phyloP scores from a whole-genome alignment of 2,888 invertebrate species.

The Chironomus riparius region DNA sequence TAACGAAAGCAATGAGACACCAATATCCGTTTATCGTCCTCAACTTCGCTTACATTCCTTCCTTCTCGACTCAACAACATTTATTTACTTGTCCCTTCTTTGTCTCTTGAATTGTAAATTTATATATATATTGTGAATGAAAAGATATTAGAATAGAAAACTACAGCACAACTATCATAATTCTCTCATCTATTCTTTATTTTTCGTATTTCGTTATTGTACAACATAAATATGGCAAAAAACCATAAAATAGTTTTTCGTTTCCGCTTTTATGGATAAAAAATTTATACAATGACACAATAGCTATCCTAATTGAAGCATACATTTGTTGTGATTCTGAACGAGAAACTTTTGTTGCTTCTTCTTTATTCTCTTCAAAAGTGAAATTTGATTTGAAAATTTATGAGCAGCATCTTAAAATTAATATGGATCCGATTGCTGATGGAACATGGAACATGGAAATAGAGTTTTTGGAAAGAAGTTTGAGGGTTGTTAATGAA shows the following conservation, averaged over 20 bases:
- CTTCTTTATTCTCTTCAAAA: not conserved
- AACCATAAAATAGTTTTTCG: not conserved
- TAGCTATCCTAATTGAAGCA: constrained; percentile 19
- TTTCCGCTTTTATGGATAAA: not conserved
- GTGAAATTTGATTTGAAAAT: not conserved
- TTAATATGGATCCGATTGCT: no score
- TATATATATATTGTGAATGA: no score
- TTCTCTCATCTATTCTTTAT: not conserved
- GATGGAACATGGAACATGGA: no score
- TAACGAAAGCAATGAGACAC: no score
- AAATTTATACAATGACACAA: constrained; percentile 1
- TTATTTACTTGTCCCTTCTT: not conserved
- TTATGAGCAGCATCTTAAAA: no score
- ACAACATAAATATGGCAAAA: not conserved
- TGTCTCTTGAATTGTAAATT: no score
- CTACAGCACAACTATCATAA: not conserved
- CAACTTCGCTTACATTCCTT: no score
- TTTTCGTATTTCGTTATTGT: not conserved
- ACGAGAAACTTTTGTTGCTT: not conserved
- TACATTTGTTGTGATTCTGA: constrained; percentile 7
- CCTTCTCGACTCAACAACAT: no score
- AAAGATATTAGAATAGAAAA: no score
- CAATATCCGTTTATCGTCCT: no score
- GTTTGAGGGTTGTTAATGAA: no score
- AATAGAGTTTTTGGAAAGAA: no score